Evolutionary conservation across 2,113 vertebrate species (phyloP).

Genomic region (Rhagologus leucostigma): DNA sequence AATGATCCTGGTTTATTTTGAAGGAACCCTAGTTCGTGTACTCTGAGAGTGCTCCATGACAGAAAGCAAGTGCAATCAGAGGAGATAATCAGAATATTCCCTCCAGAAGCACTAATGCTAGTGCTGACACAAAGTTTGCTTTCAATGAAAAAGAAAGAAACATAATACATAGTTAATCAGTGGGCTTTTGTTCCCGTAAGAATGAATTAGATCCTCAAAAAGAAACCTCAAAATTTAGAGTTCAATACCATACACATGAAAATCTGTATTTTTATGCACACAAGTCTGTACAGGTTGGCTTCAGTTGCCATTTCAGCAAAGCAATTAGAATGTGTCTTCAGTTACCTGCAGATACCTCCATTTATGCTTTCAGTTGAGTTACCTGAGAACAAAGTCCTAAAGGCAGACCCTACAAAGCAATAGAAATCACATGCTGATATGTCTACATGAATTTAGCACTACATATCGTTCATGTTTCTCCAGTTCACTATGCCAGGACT

Average conservation of each 20-base stretch:
- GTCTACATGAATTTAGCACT: not conserved
- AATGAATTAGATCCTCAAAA: not conserved
- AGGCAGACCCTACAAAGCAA: not conserved
- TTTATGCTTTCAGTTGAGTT: not conserved
- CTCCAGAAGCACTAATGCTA: not conserved
- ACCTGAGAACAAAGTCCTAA: not conserved
- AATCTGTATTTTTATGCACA: not conserved
- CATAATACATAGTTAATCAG: not conserved
- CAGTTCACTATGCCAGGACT: not conserved
- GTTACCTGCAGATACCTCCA: not conserved
- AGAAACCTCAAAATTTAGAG: not conserved
- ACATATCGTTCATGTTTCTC: not conserved
- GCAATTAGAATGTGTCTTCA: not conserved
- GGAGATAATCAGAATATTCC: not conserved
- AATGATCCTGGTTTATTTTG: not conserved
- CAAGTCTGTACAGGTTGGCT: not conserved
- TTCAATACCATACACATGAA: not conserved
- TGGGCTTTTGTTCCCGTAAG: accelerated
- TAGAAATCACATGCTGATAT: not conserved
- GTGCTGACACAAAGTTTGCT: not conserved
- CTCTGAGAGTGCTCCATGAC: not conserved
- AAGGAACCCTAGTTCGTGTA: not conserved
- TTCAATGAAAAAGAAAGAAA: not conserved
- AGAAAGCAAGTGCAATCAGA: not conserved
- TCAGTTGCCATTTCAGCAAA: not conserved